These are phyloP conservation scores for Ctenomys sociabilis DNA, from an alignment of 2,113 vertebrate genomes.

Conservation along the genomic window DNA sequence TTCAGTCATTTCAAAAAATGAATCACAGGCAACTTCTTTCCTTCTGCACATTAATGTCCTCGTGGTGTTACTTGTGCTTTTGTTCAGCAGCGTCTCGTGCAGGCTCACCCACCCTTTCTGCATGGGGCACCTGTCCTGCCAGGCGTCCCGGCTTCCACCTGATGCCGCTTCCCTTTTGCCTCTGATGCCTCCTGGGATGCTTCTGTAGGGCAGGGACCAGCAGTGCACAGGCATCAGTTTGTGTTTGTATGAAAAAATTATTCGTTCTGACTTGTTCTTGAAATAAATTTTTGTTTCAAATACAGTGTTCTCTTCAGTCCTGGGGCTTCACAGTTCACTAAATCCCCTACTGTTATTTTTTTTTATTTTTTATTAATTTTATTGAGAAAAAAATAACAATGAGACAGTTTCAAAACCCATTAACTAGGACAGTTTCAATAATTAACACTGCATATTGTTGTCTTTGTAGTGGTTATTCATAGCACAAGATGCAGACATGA, in stretches of 20 bases:
- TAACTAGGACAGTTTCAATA: too few relatives aligned
- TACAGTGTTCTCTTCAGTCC: not conserved
- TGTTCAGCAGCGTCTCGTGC: not conserved
- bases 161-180: not conserved
- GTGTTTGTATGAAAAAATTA: not conserved
- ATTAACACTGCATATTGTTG: too few relatives aligned
- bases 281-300: not conserved
- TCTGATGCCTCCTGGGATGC: not conserved
- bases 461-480: too few relatives aligned
- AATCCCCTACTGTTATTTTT: too few relatives aligned
- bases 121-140: not conserved
- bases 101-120: not conserved
- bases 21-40: not conserved
- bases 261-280: not conserved
- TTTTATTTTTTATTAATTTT: not conserved
- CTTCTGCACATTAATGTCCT: not conserved
- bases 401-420: too few relatives aligned
- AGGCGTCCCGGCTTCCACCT: not conserved
- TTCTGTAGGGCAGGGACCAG: not conserved
- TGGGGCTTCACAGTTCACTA: not conserved
- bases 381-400: too few relatives aligned
- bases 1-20: not conserved
- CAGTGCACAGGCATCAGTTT: not conserved
- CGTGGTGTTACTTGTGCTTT: not conserved
- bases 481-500: too few relatives aligned